Evolutionary conservation across 2,797 vertebrate species (phyloP).

Genomic region (Smutsia temminckii): DNA sequence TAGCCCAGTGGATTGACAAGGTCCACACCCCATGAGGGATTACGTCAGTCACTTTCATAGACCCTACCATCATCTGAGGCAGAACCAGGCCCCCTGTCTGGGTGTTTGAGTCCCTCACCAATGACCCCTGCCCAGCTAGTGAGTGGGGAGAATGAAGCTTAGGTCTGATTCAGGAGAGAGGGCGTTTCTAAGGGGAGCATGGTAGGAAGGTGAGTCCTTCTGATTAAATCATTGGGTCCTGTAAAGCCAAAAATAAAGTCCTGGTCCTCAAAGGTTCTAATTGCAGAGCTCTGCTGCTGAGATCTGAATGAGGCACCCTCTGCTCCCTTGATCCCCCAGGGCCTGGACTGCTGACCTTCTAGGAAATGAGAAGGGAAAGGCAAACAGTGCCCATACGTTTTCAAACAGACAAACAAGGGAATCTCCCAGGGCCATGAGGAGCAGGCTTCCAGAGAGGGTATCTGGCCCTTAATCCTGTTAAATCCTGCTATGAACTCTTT

Average conservation of each 20-base stretch:
- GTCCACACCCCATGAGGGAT: background rate
- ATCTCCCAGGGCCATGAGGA: background rate
- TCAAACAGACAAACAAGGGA: background rate
- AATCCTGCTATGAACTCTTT: background rate
- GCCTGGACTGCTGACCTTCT: background rate
- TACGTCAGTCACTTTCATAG: background rate
- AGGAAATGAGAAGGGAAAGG: background rate
- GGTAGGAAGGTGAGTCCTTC: background rate
- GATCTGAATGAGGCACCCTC: background rate
- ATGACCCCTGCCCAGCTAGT: background rate
- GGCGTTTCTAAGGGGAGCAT: background rate
- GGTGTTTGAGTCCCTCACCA: background rate
- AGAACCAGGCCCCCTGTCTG: background rate
- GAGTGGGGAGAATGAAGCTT: background rate
- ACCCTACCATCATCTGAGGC: background rate
- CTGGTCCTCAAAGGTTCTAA: background rate
- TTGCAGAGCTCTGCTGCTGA: background rate
- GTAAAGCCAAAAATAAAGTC: background rate
- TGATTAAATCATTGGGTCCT: background rate
- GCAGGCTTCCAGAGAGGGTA: background rate
- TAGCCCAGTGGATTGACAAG: no score
- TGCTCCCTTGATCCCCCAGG: background rate
- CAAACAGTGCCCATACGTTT: background rate
- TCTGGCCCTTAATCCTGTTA: background rate
- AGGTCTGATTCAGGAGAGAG: background rate